Evolutionary conservation across 2,888 invertebrate species (phyloP).

Genomic region (Strigamia maritima): DNA sequence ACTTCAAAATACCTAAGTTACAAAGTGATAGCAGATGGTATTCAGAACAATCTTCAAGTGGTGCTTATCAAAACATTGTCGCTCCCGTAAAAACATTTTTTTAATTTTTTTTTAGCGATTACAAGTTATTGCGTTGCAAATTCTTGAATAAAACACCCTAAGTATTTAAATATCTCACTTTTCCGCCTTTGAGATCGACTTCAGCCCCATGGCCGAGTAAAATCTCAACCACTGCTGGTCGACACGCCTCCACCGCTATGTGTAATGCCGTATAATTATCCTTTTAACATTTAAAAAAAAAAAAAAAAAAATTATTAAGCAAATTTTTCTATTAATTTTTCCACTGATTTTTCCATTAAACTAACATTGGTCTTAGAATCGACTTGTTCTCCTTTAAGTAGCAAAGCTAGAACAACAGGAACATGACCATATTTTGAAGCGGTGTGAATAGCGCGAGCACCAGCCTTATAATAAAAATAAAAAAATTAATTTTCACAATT

Average conservation of each 20-base stretch:
- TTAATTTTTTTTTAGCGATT: too few species aligned
- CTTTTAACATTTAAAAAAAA: conserved; percentile 55
- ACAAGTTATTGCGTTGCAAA: too few species aligned
- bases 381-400: conserved; percentile 94
- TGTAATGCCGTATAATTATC: conserved; percentile 97
- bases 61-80: too few species aligned
- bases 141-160: conserved; percentile 22
- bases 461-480: conserved; percentile 62
- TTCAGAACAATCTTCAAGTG: too few species aligned
- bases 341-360: conserved; percentile 41
- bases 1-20: too few species aligned
- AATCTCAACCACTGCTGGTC: conserved; percentile 92
- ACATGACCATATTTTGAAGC: conserved; percentile 96
- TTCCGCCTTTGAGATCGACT: conserved; percentile 78
- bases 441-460: conserved; percentile 95
- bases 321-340: background rate
- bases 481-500: conserved; percentile 43
- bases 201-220: conserved; percentile 94
- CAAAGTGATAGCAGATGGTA: too few species aligned
- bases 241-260: conserved; percentile 91
- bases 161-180: conserved; percentile 42
- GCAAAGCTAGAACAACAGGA: conserved; percentile 90
- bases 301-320: background rate
- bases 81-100: too few species aligned
- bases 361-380: conserved; percentile 90